Base-by-base conservation (phyloP, 2,888 invertebrate species). In the Trichopoda pennipes region DNA sequence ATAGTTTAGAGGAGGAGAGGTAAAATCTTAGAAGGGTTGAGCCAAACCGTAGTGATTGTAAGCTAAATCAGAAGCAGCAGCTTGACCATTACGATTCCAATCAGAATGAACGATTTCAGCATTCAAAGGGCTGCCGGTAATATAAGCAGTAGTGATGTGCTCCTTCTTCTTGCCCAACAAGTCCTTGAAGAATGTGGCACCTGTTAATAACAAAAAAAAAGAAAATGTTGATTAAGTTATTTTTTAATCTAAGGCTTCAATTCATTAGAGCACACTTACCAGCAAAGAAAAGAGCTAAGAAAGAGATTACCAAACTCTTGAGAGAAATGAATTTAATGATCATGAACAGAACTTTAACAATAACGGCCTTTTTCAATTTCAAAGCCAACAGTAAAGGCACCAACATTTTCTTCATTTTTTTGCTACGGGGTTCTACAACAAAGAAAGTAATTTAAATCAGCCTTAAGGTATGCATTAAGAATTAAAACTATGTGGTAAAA, bases 261-360 rank as follows among this genome's bases (percentile, higher is more conserved):
- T 49, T 49, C 17, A 17, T 17, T 9, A 0, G 47, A 49, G 2
- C 16, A 35, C 1, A 87, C 88, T 87, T 86, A 92, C 93, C 93
- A 28, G 94, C 93, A 49, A 94, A 91, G 47, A 94, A 90, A 81
- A 94, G 91, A 35, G 94, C 94, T 83, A 93, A 91, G 56, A 94
- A 87, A 63, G 94, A 93, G 38, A 93, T 92, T 77, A 93, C 93
- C 70, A 94, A 91, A 72, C 94, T 94, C 89, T 94, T 94, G 86
- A 94, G 92, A 10, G 94, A 93, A 63, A 94, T 92, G 81, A 94
- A 89, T n/a, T 93, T 93, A 58, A 94, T 92, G 75, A 93, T 88
- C 28, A 93, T 92, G 83, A 94, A 91, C 58, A 94, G 88, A 32
- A 94, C 92, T 38, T 94, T 94, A 68, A 94, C 88, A 58, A 94